Conservation (phyloP, 1,140 invertebrate species). For the Drosophila hydei region DNA sequence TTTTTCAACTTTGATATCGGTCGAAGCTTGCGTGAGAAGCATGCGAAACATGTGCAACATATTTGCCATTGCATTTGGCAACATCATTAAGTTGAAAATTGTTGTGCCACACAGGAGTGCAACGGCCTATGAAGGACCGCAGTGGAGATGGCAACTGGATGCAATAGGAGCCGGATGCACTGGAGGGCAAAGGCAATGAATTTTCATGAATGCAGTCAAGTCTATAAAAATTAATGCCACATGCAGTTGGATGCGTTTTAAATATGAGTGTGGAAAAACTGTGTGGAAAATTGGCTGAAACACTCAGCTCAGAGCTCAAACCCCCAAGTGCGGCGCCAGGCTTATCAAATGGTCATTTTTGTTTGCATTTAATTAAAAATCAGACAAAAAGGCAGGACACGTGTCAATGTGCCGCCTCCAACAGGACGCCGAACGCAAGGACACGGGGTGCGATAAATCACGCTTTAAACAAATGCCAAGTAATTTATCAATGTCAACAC, state of each 20-base stretch:
- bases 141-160: slow-evolving; percentile 9
- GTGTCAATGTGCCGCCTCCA: slow-evolving; percentile 69
- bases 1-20: slow-evolving; percentile 1
- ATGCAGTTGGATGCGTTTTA: slow-evolving; percentile 73
- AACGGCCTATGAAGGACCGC: slow-evolving; percentile 73
- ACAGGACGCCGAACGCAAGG: slow-evolving; percentile 29
- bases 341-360: slow-evolving; percentile 83
- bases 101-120: slow-evolving; percentile 60
- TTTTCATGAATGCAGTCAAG: slow-evolving; percentile 81
- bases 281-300: slow-evolving; percentile 1
- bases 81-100: slow-evolving; percentile 79
- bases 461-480: slow-evolving; percentile 78
- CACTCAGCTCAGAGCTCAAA: neutral
- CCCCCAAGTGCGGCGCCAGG: neutral
- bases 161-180: slow-evolving; percentile 10
- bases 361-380: slow-evolving; percentile 84
- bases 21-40: slow-evolving; percentile 40
- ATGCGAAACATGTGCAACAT: slow-evolving; percentile 53
- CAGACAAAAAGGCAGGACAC: slow-evolving; percentile 73
- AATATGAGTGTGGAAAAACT: slow-evolving; percentile 69
- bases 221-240: slow-evolving; percentile 80
- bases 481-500: slow-evolving; percentile 83
- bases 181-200: slow-evolving; percentile 63
- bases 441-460: slow-evolving; percentile 76
- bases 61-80: slow-evolving; percentile 78